phyloP scores from a whole-genome alignment of 2,797 vertebrate genomes.

The Sebastes diploproa region DNA sequence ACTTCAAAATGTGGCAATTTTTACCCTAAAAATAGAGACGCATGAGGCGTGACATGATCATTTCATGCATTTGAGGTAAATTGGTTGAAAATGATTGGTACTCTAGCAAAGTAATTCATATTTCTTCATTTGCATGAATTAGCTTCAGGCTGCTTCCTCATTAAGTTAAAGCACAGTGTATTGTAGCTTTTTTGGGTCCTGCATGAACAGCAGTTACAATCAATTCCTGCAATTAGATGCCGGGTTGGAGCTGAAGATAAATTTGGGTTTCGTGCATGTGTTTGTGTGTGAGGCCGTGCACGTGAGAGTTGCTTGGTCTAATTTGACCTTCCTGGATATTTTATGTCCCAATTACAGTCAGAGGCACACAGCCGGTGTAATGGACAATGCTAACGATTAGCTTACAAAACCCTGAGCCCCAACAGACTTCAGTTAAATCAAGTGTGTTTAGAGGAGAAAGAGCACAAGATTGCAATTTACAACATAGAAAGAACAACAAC shows the following conservation, averaged over 20 bases:
- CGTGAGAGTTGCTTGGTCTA: conserved; percentile 6
- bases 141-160: conserved; percentile 10
- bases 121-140: conserved; percentile 25
- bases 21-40: not conserved
- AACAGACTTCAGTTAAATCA: conserved; percentile 19
- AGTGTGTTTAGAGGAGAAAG: not conserved
- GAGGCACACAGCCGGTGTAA: conserved; percentile 4
- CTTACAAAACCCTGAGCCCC: not conserved
- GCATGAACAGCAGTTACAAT: not conserved
- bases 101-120: not conserved
- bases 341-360: conserved; percentile 40
- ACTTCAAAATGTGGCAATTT: not conserved
- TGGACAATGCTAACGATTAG: conserved; percentile 19
- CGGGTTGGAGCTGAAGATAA: not conserved
- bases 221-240: not conserved
- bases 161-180: not conserved
- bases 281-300: not conserved
- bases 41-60: conserved; percentile 1
- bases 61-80: conserved; percentile 34
- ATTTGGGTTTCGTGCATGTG: not conserved
- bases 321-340: conserved; percentile 37
- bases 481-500: not conserved
- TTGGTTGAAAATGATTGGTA: conserved; percentile 20
- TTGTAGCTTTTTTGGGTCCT: not conserved
- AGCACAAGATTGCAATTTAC: not conserved